These are phyloP conservation scores for Stegostoma tigrinum DNA, from an alignment of 2,113 vertebrate genomes.

Conservation along the genomic window DNA sequence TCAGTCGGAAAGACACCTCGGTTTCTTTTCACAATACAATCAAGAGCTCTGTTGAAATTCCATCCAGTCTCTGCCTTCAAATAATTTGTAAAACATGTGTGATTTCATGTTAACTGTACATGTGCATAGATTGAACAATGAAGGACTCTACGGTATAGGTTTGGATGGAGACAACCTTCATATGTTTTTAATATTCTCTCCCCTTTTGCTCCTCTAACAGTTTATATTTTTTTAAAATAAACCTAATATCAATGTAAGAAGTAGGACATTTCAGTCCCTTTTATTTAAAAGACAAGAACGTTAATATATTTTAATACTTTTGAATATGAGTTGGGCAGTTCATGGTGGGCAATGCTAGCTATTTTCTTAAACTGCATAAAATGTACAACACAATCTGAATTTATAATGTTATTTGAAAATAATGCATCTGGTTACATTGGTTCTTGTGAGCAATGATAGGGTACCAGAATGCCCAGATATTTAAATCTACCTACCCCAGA, in stretches of 20 bases:
- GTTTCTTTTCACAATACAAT: conserved; percentile 2
- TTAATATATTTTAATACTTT: neutral
- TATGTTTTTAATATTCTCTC: neutral
- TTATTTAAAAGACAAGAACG: neutral
- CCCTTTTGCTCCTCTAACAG: neutral
- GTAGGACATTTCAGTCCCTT: neutral
- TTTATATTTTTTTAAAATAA: neutral
- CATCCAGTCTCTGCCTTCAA: neutral
- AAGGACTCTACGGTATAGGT: neutral
- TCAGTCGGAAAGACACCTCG: neutral
- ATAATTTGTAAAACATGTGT: neutral
- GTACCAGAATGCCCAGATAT: too few species aligned
- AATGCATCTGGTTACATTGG: neutral
- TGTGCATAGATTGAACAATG: neutral
- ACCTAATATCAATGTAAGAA: neutral
- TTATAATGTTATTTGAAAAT: neutral
- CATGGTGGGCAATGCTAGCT: neutral
- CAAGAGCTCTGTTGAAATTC: neutral
- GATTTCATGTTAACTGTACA: neutral
- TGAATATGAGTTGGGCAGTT: neutral
- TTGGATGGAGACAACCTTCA: neutral
- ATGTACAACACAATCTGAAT: neutral
- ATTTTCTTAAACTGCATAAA: neutral
- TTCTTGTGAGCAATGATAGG: too few species aligned
- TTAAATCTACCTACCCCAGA: too few species aligned